Conservation (phyloP, 2,113 vertebrate species). For the Toxostoma redivivum region DNA sequence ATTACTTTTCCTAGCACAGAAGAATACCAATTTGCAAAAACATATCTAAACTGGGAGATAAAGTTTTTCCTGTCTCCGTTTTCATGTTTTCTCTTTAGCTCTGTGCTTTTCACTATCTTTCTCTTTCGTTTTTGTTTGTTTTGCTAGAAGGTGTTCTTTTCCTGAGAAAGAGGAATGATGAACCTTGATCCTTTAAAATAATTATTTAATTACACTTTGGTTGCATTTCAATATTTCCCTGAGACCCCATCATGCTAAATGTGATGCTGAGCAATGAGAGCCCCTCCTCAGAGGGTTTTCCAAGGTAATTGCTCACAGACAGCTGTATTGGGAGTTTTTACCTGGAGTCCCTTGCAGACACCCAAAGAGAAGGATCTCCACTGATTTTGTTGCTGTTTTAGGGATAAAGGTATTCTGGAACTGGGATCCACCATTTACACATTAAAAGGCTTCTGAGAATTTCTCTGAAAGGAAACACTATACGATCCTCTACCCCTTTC, state of each 20-base stretch:
- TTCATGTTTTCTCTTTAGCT: background rate
- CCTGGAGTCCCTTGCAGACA: background rate
- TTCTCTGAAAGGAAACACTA: background rate
- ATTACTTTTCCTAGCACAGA: background rate
- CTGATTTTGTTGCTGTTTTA: background rate
- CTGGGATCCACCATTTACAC: background rate
- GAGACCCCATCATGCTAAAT: background rate
- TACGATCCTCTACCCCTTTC: fast-evolving
- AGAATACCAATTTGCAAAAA: background rate
- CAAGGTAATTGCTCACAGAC: background rate
- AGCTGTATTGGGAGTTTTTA: background rate
- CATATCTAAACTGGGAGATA: background rate
- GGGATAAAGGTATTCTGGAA: background rate
- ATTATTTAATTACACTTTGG: background rate
- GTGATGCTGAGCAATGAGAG: background rate
- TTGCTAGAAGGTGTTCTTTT: background rate
- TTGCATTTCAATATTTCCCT: background rate
- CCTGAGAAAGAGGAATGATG: background rate
- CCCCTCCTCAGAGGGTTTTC: background rate
- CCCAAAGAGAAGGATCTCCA: background rate
- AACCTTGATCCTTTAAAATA: background rate
- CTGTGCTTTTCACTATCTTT: background rate
- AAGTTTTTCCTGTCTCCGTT: background rate
- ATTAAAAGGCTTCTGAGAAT: background rate
- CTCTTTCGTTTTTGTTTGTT: background rate